Evolutionary conservation across 2,888 invertebrate species (phyloP), one percentile per base, ranked within the genome.

Genomic region (Hedya salicella): DNA sequence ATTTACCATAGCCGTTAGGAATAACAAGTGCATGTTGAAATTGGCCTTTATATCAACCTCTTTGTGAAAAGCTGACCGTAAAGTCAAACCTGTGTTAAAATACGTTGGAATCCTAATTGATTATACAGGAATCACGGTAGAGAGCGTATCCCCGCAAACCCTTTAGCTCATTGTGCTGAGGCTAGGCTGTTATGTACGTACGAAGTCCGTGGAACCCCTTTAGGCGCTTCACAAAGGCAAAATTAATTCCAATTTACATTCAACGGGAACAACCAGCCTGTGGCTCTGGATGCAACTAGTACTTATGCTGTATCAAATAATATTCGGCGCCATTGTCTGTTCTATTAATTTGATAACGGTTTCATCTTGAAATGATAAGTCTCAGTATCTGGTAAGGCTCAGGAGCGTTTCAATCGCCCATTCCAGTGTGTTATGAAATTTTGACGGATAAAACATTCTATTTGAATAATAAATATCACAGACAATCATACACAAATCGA

Each of bases 91-190:
- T 11, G n/a, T 39, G 3, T 42, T 53, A 25, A 4, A 54, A 54
- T 25, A 42, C 25, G 0, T 2, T 9, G 9, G 36, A 36, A 8
- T 6, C 2, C 36, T 11, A 36, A 36, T 36, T 36, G 36, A 36
- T 36, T 36, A 42, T 32, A 19, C 25, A 42, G 19, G 39, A 8
- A 40, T n/a, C 9, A 14, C 25, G 14, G 8, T 13, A 30, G 44
- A 25, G 44, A 9, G 42, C 16, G n/a, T 44, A 52, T 21, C 25
- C 25, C 14, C 2, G 46, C 17, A 32, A 44, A 46, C 32, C 44
- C 57, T 57, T 57, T 39, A n/a, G 46, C 53, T 46, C 53, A 62
- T 53, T 62, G 44, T 44, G n/a, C 50, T 36, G 32, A 44, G 19
- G 46, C 52, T 52, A 13, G 19, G 17, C 32, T 8, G 14, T 32